These are phyloP conservation scores for Dipodomys merriami DNA, from an alignment of 2,113 vertebrate species.

Conservation along the genomic window DNA sequence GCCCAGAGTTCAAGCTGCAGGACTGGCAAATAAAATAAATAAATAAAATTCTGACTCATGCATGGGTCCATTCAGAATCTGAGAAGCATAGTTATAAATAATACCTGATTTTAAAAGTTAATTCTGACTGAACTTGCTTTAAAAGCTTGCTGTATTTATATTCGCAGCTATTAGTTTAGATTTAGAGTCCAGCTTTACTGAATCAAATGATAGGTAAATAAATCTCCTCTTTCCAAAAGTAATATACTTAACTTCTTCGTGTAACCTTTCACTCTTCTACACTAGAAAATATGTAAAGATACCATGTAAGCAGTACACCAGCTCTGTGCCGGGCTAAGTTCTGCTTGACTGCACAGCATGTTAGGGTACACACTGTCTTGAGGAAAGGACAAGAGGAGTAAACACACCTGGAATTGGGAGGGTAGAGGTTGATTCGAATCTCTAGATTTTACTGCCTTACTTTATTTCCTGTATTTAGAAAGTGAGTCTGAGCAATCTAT, in stretches of 20 bases:
- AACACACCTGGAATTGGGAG: background rate
- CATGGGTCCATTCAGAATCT: background rate
- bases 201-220: background rate
- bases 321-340: background rate
- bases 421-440: background rate
- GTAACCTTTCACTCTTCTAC: background rate
- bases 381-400: background rate
- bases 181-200: conserved; percentile 34
- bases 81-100: background rate
- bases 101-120: background rate
- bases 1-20: no score
- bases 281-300: background rate
- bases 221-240: background rate
- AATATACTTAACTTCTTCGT: background rate
- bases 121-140: background rate
- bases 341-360: accelerated
- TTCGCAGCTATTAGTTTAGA: background rate
- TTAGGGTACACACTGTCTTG: background rate
- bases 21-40: no score
- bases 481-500: background rate
- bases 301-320: background rate
- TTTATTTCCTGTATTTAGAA: background rate
- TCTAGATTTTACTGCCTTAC: background rate
- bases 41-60: no score
- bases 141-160: background rate